Percentiles rank a stretch among this genome's conserved stretches.
Conservation (phyloP, 2,113 vertebrate species). For the Malurus alboscapulatus region DNA sequence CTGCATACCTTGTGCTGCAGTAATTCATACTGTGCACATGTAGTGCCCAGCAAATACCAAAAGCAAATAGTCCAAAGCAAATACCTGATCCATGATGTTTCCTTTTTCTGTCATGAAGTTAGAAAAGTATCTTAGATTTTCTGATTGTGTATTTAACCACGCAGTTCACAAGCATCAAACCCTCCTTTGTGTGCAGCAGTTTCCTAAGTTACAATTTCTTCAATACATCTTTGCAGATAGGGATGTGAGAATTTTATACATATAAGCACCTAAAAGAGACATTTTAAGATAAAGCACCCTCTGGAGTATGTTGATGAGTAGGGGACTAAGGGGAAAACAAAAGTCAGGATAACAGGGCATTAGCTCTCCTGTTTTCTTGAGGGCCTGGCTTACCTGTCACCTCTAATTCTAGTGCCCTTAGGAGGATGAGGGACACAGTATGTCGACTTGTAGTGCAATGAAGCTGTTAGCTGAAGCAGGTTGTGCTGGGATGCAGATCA, state of each 20-base stretch:
- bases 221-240: neutral
- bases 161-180: neutral
- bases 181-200: neutral
- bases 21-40: neutral
- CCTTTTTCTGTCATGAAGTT: neutral
- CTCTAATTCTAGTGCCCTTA: neutral
- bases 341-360: neutral
- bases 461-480: neutral
- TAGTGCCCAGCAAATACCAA: no score
- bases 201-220: neutral
- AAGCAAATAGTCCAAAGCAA: neutral
- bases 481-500: neutral
- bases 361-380: neutral
- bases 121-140: neutral
- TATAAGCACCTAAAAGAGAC: neutral
- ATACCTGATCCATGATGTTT: neutral
- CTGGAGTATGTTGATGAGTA: neutral
- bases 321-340: neutral
- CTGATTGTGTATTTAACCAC: neutral
- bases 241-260: neutral
- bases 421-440: fast-evolving
- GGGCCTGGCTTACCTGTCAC: neutral
- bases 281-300: neutral
- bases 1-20: neutral
- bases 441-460: fast-evolving